phyloP scores from a whole-genome alignment of 2,113 vertebrate species.

The Corvus cornix region DNA sequence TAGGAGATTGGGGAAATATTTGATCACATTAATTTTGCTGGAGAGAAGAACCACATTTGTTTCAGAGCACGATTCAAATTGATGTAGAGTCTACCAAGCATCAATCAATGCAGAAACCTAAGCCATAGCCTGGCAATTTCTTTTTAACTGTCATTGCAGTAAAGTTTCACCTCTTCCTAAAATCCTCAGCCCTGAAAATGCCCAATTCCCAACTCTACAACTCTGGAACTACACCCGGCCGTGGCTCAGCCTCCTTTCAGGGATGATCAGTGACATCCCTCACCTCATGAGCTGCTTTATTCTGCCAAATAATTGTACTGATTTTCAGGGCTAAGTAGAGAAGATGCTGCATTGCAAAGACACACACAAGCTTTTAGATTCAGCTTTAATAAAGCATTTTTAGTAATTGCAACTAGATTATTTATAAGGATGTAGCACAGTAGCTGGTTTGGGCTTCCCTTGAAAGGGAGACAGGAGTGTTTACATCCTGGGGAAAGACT shows the following conservation, averaged over 20 bases:
- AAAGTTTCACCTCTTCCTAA: neutral
- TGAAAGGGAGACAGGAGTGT: neutral
- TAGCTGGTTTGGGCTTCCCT: neutral
- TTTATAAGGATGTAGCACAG: neutral
- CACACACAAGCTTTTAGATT: neutral
- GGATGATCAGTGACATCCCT: rapidly evolving
- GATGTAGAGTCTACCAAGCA: neutral
- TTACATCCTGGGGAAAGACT: neutral
- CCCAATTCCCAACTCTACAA: neutral
- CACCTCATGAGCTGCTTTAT: neutral
- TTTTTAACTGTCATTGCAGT: neutral
- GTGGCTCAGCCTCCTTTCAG: rapidly evolving
- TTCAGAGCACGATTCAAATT: neutral
- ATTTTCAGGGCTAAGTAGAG: neutral
- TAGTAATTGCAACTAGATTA: neutral
- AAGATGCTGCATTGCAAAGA: neutral
- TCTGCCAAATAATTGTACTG: neutral
- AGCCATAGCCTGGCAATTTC: neutral
- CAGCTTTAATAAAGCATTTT: neutral
- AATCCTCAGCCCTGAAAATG: neutral
- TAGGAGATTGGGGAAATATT: neutral
- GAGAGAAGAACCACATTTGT: neutral
- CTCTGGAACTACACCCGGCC: neutral
- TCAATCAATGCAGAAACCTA: neutral
- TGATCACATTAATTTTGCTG: conserved; percentile 7